These are phyloP conservation scores for Porites australiensis DNA, from an alignment of 64 coral and sea anemone genomes.

Conservation along the genomic window DNA sequence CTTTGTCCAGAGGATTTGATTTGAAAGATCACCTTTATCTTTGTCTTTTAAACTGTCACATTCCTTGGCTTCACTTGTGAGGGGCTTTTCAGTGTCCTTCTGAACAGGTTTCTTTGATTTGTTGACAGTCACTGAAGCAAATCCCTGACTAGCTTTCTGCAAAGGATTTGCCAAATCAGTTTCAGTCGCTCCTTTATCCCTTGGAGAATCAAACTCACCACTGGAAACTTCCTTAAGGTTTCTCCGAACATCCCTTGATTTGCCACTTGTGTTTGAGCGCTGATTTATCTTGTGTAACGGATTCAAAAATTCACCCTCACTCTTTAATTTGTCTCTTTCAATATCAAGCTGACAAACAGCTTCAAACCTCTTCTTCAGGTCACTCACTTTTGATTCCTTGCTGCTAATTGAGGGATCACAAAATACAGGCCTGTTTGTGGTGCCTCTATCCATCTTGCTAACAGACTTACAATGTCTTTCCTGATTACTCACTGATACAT, in stretches of 20 bases:
- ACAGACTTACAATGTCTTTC: neutral
- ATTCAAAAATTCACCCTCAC: slow-evolving; percentile 25
- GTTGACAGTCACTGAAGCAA: neutral
- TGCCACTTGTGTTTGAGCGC: neutral
- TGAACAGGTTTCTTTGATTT: neutral
- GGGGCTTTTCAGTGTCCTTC: neutral
- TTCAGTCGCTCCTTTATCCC: neutral
- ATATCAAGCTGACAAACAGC: neutral
- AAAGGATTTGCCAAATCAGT: neutral
- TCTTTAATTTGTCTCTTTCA: neutral
- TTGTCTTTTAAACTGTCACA: too few species aligned
- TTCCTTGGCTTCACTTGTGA: too few species aligned
- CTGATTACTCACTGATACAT: neutral
- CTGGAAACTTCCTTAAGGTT: neutral
- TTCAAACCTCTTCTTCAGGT: slow-evolving; percentile 38
- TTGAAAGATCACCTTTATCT: too few species aligned
- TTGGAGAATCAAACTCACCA: neutral
- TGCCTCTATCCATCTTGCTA: neutral
- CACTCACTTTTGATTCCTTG: neutral
- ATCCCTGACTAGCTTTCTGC: neutral
- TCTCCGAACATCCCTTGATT: neutral
- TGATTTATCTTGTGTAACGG: slow-evolving; percentile 21
- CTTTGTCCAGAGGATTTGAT: too few species aligned
- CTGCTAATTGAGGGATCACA: neutral
- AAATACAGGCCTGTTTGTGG: neutral